Percentiles rank a stretch among this genome's conserved stretches.
These are phyloP conservation scores for Gryllus bimaculatus DNA, from an alignment of 1,140 invertebrate species.

Conservation along the genomic window DNA sequence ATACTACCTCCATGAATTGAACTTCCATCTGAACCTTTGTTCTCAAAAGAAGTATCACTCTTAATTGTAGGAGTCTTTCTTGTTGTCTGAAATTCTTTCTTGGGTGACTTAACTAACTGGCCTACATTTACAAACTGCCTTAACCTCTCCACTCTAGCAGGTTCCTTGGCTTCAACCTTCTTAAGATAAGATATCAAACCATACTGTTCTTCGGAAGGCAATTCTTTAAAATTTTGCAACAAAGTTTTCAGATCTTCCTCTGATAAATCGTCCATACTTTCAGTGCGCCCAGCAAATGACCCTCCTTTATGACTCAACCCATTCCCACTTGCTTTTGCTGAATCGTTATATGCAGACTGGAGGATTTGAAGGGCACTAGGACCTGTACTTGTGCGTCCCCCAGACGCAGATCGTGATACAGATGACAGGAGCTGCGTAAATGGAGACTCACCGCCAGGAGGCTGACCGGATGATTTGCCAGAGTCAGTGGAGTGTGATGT, in stretches of 20 bases:
- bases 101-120: slow-evolving; percentile 17
- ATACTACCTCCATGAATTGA: slow-evolving; percentile 20
- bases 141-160: slow-evolving; percentile 57
- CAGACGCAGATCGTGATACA: not conserved
- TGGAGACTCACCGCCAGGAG: slow-evolving; percentile 3
- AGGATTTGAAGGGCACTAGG: slow-evolving; percentile 3
- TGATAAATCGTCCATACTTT: slow-evolving; percentile 58
- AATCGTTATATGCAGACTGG: slow-evolving; percentile 16
- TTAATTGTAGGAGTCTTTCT: not conserved
- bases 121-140: slow-evolving; percentile 53
- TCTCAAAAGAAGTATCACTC: not conserved
- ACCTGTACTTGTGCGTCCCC: not conserved
- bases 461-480: not conserved
- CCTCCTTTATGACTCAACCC: not conserved
- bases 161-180: slow-evolving; percentile 60
- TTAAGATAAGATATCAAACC: slow-evolving; percentile 66
- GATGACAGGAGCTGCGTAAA: not conserved
- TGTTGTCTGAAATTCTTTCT: not conserved
- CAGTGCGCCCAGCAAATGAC: slow-evolving; percentile 20
- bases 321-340: not conserved
- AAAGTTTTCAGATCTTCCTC: slow-evolving; percentile 64
- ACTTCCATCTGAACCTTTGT: not conserved
- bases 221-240: slow-evolving; percentile 66
- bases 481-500: not conserved
- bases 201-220: slow-evolving; percentile 66